Percentiles rank a stretch among this genome's conserved stretches.
Evolutionary conservation across 2,113 vertebrate genomes (phyloP).

Genomic region (Macrotis lagotis): DNA sequence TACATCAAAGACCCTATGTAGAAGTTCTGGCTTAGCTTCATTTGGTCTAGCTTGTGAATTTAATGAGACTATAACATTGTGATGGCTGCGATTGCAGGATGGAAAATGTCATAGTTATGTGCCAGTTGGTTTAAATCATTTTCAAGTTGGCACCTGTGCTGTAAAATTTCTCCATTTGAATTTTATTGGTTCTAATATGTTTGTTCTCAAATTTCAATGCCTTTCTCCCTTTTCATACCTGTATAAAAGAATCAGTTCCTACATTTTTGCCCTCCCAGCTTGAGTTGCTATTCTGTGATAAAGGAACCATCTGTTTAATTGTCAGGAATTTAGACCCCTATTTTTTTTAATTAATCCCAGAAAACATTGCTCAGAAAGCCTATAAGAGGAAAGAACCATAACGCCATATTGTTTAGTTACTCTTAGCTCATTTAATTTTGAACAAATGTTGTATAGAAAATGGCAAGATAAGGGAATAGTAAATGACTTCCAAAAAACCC

Average conservation of each 20-base stretch:
- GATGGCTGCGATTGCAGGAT: conserved; percentile 48
- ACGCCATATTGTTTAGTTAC: conserved; percentile 17
- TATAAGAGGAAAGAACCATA: conserved; percentile 9
- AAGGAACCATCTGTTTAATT: conserved; percentile 56
- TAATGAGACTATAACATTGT: conserved; percentile 64
- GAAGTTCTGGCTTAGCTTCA: conserved; percentile 39
- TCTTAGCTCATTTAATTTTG: conserved; percentile 5
- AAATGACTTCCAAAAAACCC: neutral
- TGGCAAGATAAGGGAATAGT: neutral
- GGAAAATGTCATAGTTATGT: conserved; percentile 61
- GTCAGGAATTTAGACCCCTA: neutral
- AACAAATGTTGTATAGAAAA: neutral
- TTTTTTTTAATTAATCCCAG: conserved; percentile 14
- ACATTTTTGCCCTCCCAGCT: conserved; percentile 33
- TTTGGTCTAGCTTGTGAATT: conserved; percentile 61
- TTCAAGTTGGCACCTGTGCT: conserved; percentile 68
- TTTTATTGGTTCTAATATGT: conserved; percentile 63
- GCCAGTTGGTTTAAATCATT: conserved; percentile 62
- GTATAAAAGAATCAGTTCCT: conserved; percentile 17
- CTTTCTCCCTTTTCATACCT: neutral
- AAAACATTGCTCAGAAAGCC: neutral
- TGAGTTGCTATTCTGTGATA: conserved; percentile 45
- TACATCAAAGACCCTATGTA: conserved; percentile 5
- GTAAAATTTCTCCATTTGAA: conserved; percentile 50
- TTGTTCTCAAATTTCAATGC: conserved; percentile 20